Percentiles rank a stretch among this genome's conserved stretches.
Evolutionary conservation across 1,140 invertebrate species (phyloP).

Genomic region (Conopomorpha cramerella): DNA sequence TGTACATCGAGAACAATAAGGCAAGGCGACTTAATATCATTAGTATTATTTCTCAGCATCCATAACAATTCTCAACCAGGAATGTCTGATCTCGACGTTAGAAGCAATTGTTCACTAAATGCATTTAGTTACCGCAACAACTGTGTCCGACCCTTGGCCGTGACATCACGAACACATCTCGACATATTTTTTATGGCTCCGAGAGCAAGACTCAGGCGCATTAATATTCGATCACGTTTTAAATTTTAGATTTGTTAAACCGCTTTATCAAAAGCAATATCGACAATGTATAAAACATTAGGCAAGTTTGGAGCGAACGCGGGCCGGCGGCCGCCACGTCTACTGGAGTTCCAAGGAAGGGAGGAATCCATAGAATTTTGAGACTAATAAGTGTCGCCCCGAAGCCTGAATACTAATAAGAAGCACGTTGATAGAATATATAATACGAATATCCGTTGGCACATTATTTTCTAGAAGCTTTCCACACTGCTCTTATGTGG

Average conservation of each 20-base stretch:
- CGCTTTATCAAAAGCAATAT: conserved; percentile 57
- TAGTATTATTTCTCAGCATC: too few species aligned
- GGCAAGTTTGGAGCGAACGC: conserved; percentile 41
- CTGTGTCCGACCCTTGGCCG: too few species aligned
- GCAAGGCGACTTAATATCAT: too few species aligned
- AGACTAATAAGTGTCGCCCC: conserved; percentile 52
- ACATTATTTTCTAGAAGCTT: too few species aligned
- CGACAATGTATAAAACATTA: conserved; percentile 55
- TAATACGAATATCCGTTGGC: too few species aligned
- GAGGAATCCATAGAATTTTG: conserved; percentile 44
- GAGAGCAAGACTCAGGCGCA: conserved; percentile 28
- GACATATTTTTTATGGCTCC: conserved; percentile 34
- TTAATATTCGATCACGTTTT: conserved; percentile 52
- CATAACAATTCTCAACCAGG: too few species aligned
- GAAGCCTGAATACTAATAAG: conserved; percentile 49
- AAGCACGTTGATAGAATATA: conserved; percentile 38
- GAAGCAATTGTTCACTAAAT: too few species aligned
- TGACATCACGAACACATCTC: conserved; percentile 14
- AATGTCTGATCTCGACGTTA: too few species aligned
- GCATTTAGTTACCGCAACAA: too few species aligned
- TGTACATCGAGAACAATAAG: conserved; percentile 5
- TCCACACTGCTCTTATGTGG: too few species aligned
- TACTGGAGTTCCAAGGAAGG: conserved; percentile 27
- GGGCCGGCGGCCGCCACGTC: conserved; percentile 27
- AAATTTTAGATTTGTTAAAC: conserved; percentile 54